Base-by-base conservation (phyloP, 2,888 invertebrate species). In the Nomada lathburiana region DNA sequence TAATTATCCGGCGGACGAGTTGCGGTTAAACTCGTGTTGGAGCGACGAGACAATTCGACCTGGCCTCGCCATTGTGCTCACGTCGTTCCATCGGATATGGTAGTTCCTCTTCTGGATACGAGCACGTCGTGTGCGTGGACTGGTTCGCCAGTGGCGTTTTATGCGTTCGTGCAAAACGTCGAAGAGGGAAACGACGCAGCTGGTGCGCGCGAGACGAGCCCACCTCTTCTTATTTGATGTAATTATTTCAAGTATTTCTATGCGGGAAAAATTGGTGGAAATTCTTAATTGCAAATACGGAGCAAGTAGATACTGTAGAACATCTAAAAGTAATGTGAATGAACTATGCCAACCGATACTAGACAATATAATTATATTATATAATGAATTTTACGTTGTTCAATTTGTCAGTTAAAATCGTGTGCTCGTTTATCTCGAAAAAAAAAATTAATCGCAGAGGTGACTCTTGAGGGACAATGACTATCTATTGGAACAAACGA, bases 1-100 rank as follows among this genome's bases (percentile, higher is more conserved):
- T 85, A 85, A 85, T 84, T 76, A 85, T 69, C 78, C 71, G 50
- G 50, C 20, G 52, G 65, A 44, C 60, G 80, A 70, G 59, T 50
- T 29, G 76, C 71, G 71, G 69, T 80, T 85, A 23, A 65, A 83
- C 64, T 77, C 52, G 57, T 68, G 82, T 68, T 80, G 57, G 59
- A 62, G 68, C 29, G 59, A 29, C 50, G 70, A 74, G 76, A 84
- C 80, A 76, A 80, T 70, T 70, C 68, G 42, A 79, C 44, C 70
- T 68, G 47, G 59, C 69, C 36, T 62, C 71, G 62, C 64, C 53
- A 68, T 79, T 84, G 70, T 84, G 76, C 69, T 11, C 18, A 13
- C 13, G 26, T n/a, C 18, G 57, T 4, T 64, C 59, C 44, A 77
- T 78, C 67, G 74, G 75, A 73, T 59, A 70, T 60, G 29, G 50